These are phyloP conservation scores for Agrotis ipsilon DNA, from an alignment of 2,888 invertebrate species.

Conservation along the genomic window DNA sequence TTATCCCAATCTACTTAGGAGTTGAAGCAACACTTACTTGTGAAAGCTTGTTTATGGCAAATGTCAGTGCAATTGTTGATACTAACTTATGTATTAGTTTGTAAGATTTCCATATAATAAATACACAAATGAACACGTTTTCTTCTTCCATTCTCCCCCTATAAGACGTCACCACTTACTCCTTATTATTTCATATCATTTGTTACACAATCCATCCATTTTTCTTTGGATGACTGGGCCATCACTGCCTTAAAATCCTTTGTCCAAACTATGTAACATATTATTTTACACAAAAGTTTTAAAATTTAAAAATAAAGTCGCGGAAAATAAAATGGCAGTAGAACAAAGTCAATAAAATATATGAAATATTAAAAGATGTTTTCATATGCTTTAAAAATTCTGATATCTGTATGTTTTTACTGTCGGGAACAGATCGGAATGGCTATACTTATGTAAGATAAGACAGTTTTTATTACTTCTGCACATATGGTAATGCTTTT, in stretches of 20 bases:
- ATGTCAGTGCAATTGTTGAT: too few species aligned
- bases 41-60: too few species aligned
- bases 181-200: too few species aligned
- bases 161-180: too few species aligned
- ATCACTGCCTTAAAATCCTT: background rate
- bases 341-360: constrained; percentile 43
- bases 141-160: too few species aligned
- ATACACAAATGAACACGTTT: too few species aligned
- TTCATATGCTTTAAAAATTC: constrained; percentile 39
- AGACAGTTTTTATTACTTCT: constrained; percentile 67
- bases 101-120: too few species aligned
- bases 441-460: constrained; percentile 61
- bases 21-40: too few species aligned
- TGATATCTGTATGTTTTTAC: constrained; percentile 54
- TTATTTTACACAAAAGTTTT: background rate
- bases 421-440: constrained; percentile 46
- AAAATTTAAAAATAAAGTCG: constrained; percentile 19
- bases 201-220: too few species aligned
- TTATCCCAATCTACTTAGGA: too few species aligned
- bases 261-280: background rate
- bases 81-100: too few species aligned
- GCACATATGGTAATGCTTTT: constrained; percentile 71
- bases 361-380: constrained; percentile 51
- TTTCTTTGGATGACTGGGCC: background rate
- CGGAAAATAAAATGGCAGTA: constrained; percentile 3